Percentiles rank a stretch among this genome's conserved stretches.
Conservation (phyloP, 53 echinoderm and acorn worm species). For the Luidia sarsii region DNA sequence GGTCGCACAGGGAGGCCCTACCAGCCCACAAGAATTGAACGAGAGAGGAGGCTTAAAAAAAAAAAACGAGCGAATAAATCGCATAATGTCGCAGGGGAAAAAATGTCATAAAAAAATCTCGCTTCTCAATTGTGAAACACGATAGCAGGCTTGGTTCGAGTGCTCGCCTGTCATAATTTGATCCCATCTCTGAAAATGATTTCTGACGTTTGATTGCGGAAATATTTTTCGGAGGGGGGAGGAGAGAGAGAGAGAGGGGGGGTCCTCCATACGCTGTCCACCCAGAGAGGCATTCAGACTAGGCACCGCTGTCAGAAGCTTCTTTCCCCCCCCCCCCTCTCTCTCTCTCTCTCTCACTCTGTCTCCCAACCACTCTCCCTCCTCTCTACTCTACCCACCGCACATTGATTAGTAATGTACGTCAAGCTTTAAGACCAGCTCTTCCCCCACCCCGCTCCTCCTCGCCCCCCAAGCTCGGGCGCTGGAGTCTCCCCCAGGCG, state of each 20-base stretch:
- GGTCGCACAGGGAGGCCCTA: constrained; percentile 43
- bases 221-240: constrained; percentile 27
- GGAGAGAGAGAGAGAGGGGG: too few relatives aligned
- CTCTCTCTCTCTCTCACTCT: too few relatives aligned
- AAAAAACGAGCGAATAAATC: constrained; percentile 24
- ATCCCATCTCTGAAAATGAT: constrained; percentile 53
- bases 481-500: constrained; percentile 14
- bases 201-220: constrained; percentile 61
- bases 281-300: too few relatives aligned
- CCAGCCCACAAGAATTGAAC: neutral
- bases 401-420: too few relatives aligned
- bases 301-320: too few relatives aligned
- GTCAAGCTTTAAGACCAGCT: too few relatives aligned
- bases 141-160: constrained; percentile 56
- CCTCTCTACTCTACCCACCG: too few relatives aligned
- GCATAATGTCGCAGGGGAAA: constrained; percentile 37
- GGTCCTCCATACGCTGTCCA: too few relatives aligned
- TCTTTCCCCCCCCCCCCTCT: too few relatives aligned
- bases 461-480: too few relatives aligned
- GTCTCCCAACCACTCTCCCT: too few relatives aligned
- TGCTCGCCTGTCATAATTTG: constrained; percentile 60
- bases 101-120: constrained; percentile 53
- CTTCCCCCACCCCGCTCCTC: too few relatives aligned
- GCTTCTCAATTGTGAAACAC: constrained; percentile 52
- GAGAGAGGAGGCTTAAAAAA: constrained; percentile 1